Percentiles rank a stretch among this genome's conserved stretches.
These are phyloP conservation scores for Chorisops tibialis DNA, from an alignment of 2,888 invertebrate species.

Conservation along the genomic window DNA sequence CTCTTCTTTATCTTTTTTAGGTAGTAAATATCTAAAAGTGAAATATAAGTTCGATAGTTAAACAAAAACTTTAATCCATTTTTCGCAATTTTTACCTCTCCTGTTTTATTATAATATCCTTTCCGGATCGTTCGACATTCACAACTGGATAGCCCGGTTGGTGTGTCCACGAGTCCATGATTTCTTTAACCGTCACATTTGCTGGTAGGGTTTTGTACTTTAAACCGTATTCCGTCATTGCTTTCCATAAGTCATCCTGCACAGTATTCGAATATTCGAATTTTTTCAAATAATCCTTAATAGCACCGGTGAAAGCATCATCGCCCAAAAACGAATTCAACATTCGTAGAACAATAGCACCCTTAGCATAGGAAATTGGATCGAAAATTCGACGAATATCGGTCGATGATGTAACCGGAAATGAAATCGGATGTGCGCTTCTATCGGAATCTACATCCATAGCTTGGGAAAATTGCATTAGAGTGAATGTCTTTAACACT, in stretches of 20 bases:
- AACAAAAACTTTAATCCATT: constrained; percentile 3
- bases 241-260: constrained; percentile 63
- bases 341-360: constrained; percentile 70
- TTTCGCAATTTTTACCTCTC: constrained; percentile 37
- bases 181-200: constrained; percentile 55
- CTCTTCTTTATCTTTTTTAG: constrained; percentile 43
- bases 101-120: constrained; percentile 44
- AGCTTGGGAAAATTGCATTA: constrained; percentile 56
- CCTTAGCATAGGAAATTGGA: constrained; percentile 69
- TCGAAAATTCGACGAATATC: constrained; percentile 69
- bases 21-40: constrained; percentile 42
- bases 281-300: constrained; percentile 55
- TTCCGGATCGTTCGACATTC: constrained; percentile 53
- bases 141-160: constrained; percentile 68
- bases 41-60: not conserved
- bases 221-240: constrained; percentile 59
- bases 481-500: constrained; percentile 57
- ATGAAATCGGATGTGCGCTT: constrained; percentile 64
- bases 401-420: constrained; percentile 59
- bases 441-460: constrained; percentile 61
- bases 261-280: constrained; percentile 61
- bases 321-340: constrained; percentile 67
- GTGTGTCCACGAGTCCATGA: constrained; percentile 68
- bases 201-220: constrained; percentile 46
- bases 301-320: constrained; percentile 56